Evolutionary conservation across 2,113 vertebrate genomes (phyloP), one percentile per base, ranked within the genome.

Genomic region (Charadrius vociferus): DNA sequence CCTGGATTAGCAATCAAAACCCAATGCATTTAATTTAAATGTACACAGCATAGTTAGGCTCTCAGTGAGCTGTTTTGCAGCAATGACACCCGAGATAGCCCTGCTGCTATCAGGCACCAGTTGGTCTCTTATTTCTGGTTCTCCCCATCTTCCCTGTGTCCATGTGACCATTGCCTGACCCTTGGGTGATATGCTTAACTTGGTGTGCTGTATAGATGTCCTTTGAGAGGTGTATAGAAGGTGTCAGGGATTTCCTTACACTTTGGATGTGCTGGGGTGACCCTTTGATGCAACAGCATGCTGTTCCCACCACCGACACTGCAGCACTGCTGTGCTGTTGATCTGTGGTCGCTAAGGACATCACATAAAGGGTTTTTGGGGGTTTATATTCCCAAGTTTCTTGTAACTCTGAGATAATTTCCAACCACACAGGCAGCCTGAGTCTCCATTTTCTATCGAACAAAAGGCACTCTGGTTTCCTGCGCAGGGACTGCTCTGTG

Each of bases 401-500:
- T 49, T 9, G 1, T 74, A 66, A 50, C 29, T 73, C 39, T 70
- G 87, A 82, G 23, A 26, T 70, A 3, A 39, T 29, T 83, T 73
- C 58, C 43, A 47, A 17, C 5, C n/a, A n/a, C 0, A 1, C n/a
- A 68, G 73, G 37, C 79, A 88, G 39, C 18, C 45, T 0, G 0
- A 45, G 5, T 49, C 29, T 73, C 49, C 7, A 12, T 27, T 43
- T 95, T 34, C 43, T 39, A 10, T 37, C 1, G 4, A 50, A 47
- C 26, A 67, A 75, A 37, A n/a, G 13, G 12, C 23, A 55, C 20
- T 11, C 61, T 2, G 0, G 1, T 39, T 75, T 55, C 74, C 82
- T 49, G 22, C 1, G 0, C 0, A 0, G 24, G 17, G 22, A 43
- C 20, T 1, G 1, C 30, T 22, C 9, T 12, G 72, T 1, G 0